Evolutionary conservation across 1,140 invertebrate species (phyloP), one percentile per base, ranked within the genome.

Genomic region (Drosophila lowei): DNA sequence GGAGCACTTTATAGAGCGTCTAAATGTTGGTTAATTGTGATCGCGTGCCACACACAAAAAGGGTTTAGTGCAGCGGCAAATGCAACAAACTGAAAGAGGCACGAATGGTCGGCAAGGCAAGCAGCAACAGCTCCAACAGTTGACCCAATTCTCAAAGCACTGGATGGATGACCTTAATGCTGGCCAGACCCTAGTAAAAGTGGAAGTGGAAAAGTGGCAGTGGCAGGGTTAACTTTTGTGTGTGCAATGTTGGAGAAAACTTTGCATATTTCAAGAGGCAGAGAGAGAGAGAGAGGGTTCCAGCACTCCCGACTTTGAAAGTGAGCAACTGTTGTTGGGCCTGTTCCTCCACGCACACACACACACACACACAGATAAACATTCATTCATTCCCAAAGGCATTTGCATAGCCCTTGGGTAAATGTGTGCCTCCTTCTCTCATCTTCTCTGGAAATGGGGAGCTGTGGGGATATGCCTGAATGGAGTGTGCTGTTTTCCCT

Each of bases 221-320:
- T 68, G 65, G 62, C 64, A 38, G 34, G 34, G 34, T 67, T 18
- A 68, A 68, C 64, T 68, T 68, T 68, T 38, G 34, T 38, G 66
- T 70, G 64, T 49, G 66, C 66, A 70, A 70, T 70, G 63, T 68
- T 56, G 52, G 57, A 67, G 66, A 70, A 68, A 70, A 70, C 66
- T 70, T 70, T 70, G 66, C 65, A 70, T 70, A 70, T 70, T 68
- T 68, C 38, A 44, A 64, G 23, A 13, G 47, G 49, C 48, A 25
- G 13, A 47, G 42, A 16, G 15, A 30, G n/a, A 60, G 23, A 21
- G 18, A 15, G 25, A 34, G 28, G 44, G 13, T 7, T 13, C 38
- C 18, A 23, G 23, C 0, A 5, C 34, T 18, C 49, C 64, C 57
- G 66, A 70, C 66, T 70, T 70, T 70, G 66, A 70, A 70, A 70